Evolutionary conservation across 2,797 vertebrate species (phyloP), one percentile per base, ranked within the genome.

Genomic region (Tympanoctomys barrerae): DNA sequence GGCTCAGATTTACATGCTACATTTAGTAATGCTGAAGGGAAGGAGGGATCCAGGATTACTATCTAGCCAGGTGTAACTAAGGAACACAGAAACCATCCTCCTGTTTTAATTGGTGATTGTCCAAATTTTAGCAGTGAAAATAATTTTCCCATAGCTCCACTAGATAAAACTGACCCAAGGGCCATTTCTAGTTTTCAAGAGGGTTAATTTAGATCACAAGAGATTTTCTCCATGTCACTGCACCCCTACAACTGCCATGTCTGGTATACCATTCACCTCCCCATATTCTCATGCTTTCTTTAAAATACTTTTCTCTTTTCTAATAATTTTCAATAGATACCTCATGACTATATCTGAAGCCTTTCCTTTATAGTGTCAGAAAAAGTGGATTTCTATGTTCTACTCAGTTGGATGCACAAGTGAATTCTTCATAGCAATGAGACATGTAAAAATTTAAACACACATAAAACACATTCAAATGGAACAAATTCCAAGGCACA

Each of bases 401-500:
- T 73, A 96, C 93, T 94, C 94, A 93, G 87, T 85, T 96, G 94
- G 95, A 80, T 94, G 97, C 3, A 8, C 81, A 94, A 98, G 88
- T 95, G 93, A 96, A 97, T 94, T 97, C 95, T 97, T 97, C 77
- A 96, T 46, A 97, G 68, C 75, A 97, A 87, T 84, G 97, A 89
- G 95, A 94, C 91, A 94, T 77, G 83, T 88, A 98, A 94, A 97
- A 93, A 96, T 97, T 95, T 97, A 98, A 97, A 96, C 61, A 81
- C 13, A 96, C 54, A 81, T 8, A 66, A 21, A 31, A 21, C 70
- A 57, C n/a, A 95, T 93, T 96, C 97, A 97, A 97, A 94, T 92
- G 64, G n/a, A 95, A 94, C 88, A 94, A 97, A 97, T 82, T 96
- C 94, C 82, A 97, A 96, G 94, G 89, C 97, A 96, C 87, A 88